Evolutionary conservation across 2,888 invertebrate genomes (phyloP), one percentile per base, ranked within the genome.

Genomic region (Phrixothrix hirtus): DNA sequence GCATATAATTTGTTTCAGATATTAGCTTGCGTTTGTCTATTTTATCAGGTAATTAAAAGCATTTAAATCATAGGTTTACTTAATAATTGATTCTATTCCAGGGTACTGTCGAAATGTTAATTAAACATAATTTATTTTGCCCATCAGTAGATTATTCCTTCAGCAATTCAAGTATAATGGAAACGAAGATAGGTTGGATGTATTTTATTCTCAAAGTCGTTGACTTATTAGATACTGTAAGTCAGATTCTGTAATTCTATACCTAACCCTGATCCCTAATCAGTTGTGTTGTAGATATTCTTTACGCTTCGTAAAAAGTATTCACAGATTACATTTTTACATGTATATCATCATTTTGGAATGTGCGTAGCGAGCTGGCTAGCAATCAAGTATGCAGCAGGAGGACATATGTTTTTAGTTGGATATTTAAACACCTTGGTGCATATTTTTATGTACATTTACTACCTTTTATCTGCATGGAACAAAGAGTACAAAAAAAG

Each of bases 271-370:
- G 3, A 21, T 21, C 7, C 7, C 7, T 5, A 50, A 26, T n/a
- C 9, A 27, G 7, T 4, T 3, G 6, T 48, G 46, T 78, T 79
- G 17, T 72, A 84, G 78, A 75, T 89, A 54, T 92, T 93, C 77
- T 93, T 93, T 72, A 83, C 90, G n/a, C 74, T 93, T 58, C 79
- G 92, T 45, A 92, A 93, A 74, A 92, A 90, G 68, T 81, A 85
- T 59, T 85, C 83, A 51, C 93, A 94, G 77, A 81, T 92, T 10
- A 82, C 89, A 1, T 92, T 92, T 67, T 80, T 94, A 16, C 93
- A 94, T 68, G 84, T 92, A 2, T 92, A 92, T 68, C 93, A 94
- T 72, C 93, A 94, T 70, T 80, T 84, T 0, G 88, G 89, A 0
- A 92, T 94, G 91, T 82, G 87, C 0, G 26, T 84, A 2, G 79